Evolutionary conservation across 2,888 invertebrate species (phyloP).

Genomic region (Oscheius sp.): DNA sequence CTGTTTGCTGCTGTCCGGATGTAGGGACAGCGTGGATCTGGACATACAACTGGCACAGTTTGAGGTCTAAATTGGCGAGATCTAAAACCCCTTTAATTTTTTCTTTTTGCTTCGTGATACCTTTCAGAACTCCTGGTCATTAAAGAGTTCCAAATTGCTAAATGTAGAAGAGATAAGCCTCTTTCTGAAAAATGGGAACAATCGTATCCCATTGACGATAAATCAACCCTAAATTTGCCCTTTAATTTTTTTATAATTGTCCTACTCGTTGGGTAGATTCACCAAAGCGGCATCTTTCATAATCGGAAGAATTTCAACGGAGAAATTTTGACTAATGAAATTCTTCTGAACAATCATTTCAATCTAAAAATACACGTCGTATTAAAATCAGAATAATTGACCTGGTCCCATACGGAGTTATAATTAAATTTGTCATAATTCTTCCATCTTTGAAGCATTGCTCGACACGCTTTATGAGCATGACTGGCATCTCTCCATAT

Average conservation of each 20-base stretch:
- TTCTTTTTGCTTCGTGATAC: not conserved
- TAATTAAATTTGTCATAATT: conserved; percentile 55
- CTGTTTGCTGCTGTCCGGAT: conserved; percentile 56
- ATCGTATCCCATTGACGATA: conserved; percentile 59
- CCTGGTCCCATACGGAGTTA: conserved; percentile 62
- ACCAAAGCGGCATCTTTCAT: conserved; percentile 55
- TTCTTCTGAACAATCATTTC: conserved; percentile 58
- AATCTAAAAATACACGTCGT: conserved; percentile 40
- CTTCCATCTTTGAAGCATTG: conserved; percentile 56
- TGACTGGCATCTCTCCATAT: conserved; percentile 59
- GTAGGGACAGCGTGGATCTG: conserved; percentile 60
- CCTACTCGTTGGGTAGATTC: conserved; percentile 55
- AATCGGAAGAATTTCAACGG: conserved; percentile 58
- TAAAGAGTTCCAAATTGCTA: conserved; percentile 53
- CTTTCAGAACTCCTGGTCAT: conserved; percentile 48
- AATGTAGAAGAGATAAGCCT: conserved; percentile 57
- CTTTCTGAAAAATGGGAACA: conserved; percentile 62
- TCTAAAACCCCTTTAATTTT: conserved; percentile 13
- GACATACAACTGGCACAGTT: conserved; percentile 45
- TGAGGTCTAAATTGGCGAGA: conserved; percentile 46
- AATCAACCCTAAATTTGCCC: conserved; percentile 46
- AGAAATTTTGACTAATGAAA: conserved; percentile 52
- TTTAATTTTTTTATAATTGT: not conserved
- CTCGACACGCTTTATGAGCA: conserved; percentile 49
- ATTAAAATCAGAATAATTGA: conserved; percentile 3